Evolutionary conservation across 1,140 invertebrate genomes (phyloP).

Genomic region (Listronotus oregonensis): DNA sequence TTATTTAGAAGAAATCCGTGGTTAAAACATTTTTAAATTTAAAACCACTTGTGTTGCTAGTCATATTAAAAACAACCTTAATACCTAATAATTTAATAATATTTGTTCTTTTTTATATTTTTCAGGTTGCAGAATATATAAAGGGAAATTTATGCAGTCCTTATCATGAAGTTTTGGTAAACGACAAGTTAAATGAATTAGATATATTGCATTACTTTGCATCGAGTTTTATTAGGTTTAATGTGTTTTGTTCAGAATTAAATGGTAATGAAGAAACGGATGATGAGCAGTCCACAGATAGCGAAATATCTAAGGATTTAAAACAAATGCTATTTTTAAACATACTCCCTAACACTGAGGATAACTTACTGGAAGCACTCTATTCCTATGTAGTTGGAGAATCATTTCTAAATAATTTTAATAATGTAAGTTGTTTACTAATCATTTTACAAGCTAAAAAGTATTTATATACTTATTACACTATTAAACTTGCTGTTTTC

Average conservation of each 20-base stretch:
- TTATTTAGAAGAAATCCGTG: no score
- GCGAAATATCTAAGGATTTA: not conserved
- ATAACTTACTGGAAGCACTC: conserved; percentile 6
- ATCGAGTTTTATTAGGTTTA: conserved; percentile 42
- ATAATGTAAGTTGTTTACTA: conserved; percentile 16
- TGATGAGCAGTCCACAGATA: conserved; percentile 22
- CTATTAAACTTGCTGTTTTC: no score
- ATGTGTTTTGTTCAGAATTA: conserved; percentile 32
- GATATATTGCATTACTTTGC: conserved; percentile 44
- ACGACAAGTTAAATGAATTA: conserved; percentile 24
- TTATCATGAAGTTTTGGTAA: conserved; percentile 21
- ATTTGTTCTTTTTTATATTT: conserved; percentile 14
- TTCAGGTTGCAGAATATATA: conserved; percentile 44
- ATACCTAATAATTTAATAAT: no score
- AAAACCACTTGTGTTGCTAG: no score
- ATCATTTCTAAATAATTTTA: conserved; percentile 24
- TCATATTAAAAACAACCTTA: no score
- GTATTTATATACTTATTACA: not conserved
- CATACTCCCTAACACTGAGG: not conserved
- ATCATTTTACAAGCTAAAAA: not conserved
- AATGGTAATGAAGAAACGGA: conserved; percentile 15
- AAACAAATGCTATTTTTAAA: not conserved
- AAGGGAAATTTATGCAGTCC: conserved; percentile 41
- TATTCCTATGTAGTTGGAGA: conserved; percentile 19
- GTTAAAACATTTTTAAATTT: no score